phyloP scores from a whole-genome alignment of 2,888 invertebrate genomes.

The Drosophila formosana region DNA sequence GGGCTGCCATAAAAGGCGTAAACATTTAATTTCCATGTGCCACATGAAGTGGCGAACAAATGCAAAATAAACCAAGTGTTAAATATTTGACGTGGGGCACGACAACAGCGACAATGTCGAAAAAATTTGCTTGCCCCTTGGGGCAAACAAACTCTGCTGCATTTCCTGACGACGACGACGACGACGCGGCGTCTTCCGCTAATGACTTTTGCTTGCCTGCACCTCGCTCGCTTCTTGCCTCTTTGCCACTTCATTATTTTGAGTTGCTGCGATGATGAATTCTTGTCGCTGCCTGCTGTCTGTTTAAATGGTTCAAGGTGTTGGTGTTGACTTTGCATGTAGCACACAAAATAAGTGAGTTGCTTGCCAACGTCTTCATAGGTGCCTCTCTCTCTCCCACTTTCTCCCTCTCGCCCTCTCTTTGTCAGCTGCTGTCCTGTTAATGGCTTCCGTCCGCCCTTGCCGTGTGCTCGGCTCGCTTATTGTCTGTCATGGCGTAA shows the following conservation, averaged over 20 bases:
- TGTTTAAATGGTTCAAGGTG: constrained; percentile 76
- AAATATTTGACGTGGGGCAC: constrained; percentile 71
- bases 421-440: constrained; percentile 52
- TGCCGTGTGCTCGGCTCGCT: constrained; percentile 33
- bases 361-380: constrained; percentile 22
- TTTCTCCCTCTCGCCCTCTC: constrained; percentile 1
- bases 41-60: constrained; percentile 43
- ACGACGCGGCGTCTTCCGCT: constrained; percentile 60
- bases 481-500: constrained; percentile 78
- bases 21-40: constrained; percentile 79
- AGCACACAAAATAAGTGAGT: constrained; percentile 59
- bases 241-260: constrained; percentile 75
- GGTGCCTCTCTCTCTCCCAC: constrained; percentile 7
- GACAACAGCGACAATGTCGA: constrained; percentile 41
- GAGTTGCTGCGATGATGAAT: constrained; percentile 62
- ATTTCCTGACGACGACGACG: constrained; percentile 49
- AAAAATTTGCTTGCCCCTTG: constrained; percentile 54
- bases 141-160: constrained; percentile 65
- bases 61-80: constrained; percentile 77
- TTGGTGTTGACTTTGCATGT: constrained; percentile 76
- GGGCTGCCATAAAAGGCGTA: constrained; percentile 76
- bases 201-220: constrained; percentile 71
- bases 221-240: not conserved
- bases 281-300: constrained; percentile 42
- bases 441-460: constrained; percentile 61